These are phyloP conservation scores for Oryzaephilus surinamensis DNA, from an alignment of 1,140 invertebrate genomes.

Conservation along the genomic window DNA sequence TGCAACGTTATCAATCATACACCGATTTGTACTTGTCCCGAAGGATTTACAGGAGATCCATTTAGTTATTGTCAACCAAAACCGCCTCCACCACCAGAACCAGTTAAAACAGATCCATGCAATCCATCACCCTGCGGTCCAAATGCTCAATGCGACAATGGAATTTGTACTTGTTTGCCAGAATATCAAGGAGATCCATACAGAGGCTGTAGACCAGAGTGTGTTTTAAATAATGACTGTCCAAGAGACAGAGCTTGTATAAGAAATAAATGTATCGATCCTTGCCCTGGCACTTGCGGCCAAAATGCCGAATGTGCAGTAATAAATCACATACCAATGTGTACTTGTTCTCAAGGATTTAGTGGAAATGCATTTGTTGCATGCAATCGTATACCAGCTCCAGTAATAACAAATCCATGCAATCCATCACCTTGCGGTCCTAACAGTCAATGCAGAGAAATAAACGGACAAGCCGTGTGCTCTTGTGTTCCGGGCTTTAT, in stretches of 20 bases:
- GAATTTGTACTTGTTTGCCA: slow-evolving; percentile 45
- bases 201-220: slow-evolving; percentile 52
- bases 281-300: slow-evolving; percentile 57
- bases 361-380: slow-evolving; percentile 53
- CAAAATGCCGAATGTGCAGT: slow-evolving; percentile 53
- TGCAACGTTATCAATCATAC: slow-evolving; percentile 51
- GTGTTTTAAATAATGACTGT: slow-evolving; percentile 59
- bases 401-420: slow-evolving; percentile 42
- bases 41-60: slow-evolving; percentile 52
- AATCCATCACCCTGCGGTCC: slow-evolving; percentile 18
- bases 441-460: slow-evolving; percentile 50
- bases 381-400: slow-evolving; percentile 38
- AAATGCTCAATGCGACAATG: slow-evolving; percentile 51
- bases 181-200: slow-evolving; percentile 54
- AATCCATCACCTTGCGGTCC: slow-evolving; percentile 56
- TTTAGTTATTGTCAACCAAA: slow-evolving; percentile 42
- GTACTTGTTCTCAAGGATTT: slow-evolving; percentile 50
- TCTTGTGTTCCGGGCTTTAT: slow-evolving; percentile 51
- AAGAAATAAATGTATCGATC: slow-evolving; percentile 52
- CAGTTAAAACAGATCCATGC: slow-evolving; percentile 6
- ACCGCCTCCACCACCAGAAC: slow-evolving; percentile 31
- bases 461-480: slow-evolving; percentile 53
- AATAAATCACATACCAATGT: slow-evolving; percentile 56
- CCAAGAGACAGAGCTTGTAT: slow-evolving; percentile 48
- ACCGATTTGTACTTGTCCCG: slow-evolving; percentile 44